These are phyloP conservation scores for Sebastiscus albofasciatus DNA, from an alignment of 2,797 vertebrate genomes.

Conservation along the genomic window DNA sequence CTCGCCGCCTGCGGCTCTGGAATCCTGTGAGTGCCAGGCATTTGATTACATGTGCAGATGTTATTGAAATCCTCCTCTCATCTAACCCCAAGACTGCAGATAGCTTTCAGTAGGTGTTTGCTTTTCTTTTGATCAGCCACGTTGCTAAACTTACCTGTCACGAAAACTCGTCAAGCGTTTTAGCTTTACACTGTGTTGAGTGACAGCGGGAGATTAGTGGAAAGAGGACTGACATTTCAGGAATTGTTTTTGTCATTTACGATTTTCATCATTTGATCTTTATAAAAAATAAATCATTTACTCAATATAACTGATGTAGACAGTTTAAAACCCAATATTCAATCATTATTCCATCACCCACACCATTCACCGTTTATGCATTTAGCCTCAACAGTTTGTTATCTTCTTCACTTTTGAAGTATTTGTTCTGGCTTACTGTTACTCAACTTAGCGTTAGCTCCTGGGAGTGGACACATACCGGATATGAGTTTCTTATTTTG, in stretches of 20 bases:
- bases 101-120: constrained; percentile 32
- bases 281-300: not conserved
- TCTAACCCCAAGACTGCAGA: constrained; percentile 51
- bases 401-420: not conserved
- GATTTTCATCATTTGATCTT: not conserved
- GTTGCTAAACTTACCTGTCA: constrained; percentile 8
- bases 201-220: not conserved
- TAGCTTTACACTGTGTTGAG: not conserved
- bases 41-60: constrained; percentile 78
- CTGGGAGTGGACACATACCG: not conserved
- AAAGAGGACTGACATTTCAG: not conserved
- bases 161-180: not conserved
- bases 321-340: not conserved
- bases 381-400: not conserved
- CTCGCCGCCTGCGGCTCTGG: constrained; percentile 47
- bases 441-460: not conserved
- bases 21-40: constrained; percentile 57
- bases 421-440: not conserved
- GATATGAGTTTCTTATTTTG: not conserved
- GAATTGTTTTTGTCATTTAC: not conserved
- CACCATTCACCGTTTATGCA: not conserved
- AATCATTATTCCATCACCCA: not conserved
- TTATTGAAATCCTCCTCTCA: constrained; percentile 68
- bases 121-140: not conserved
- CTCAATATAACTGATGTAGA: not conserved